Conservation (phyloP, 2,888 invertebrate species). For the Dichetophora obliterata region DNA sequence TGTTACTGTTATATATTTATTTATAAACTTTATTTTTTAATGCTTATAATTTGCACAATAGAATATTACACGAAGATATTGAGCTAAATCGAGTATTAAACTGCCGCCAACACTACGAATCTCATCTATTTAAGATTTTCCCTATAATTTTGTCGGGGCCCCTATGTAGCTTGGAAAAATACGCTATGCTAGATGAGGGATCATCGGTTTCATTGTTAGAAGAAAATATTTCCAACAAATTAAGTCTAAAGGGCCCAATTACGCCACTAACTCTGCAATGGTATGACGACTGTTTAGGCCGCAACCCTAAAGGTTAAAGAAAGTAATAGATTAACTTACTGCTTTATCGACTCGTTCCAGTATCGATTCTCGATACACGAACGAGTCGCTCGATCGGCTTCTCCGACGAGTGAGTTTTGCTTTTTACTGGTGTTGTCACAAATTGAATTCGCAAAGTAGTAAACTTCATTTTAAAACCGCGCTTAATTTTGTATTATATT, state of each 20-base stretch:
- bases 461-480: too few species aligned
- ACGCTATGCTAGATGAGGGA: conserved; percentile 20
- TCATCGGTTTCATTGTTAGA: neutral
- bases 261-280: conserved; percentile 14
- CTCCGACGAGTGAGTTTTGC: too few species aligned
- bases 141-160: neutral
- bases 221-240: neutral
- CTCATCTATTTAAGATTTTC: neutral
- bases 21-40: conserved; percentile 12
- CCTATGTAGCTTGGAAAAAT: neutral
- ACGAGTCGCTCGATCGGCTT: too few species aligned
- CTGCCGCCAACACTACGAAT: neutral
- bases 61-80: neutral
- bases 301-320: too few species aligned
- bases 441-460: too few species aligned
- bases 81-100: neutral
- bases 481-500: too few species aligned
- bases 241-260: neutral
- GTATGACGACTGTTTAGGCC: too few species aligned
- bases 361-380: too few species aligned
- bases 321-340: too few species aligned
- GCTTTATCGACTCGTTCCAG: too few species aligned
- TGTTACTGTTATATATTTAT: conserved; percentile 11
- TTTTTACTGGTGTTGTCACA: too few species aligned
- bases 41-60: neutral